These are phyloP conservation scores for Riparia riparia DNA, from an alignment of 2,113 vertebrate species.

Conservation along the genomic window DNA sequence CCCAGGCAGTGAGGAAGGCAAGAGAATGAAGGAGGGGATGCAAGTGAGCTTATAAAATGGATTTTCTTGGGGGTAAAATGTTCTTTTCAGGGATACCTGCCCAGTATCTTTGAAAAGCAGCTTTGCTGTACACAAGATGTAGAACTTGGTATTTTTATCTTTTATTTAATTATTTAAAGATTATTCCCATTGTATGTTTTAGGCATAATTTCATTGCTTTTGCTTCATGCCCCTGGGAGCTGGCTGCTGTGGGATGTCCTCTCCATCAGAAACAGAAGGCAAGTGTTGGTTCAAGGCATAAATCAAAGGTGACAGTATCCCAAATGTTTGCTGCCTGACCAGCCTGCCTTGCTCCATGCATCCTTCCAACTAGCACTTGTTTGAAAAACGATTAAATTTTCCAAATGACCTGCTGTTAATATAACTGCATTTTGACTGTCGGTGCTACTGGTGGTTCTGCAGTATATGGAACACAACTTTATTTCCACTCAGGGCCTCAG, in stretches of 20 bases:
- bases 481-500: neutral
- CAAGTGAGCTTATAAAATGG: neutral
- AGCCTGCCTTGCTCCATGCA: neutral
- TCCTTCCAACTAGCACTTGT: neutral
- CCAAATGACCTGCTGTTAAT: neutral
- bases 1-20: neutral
- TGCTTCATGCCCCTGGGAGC: neutral
- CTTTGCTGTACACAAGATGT: neutral
- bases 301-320: neutral
- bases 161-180: neutral
- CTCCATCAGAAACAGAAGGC: neutral
- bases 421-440: neutral
- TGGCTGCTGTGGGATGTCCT: neutral
- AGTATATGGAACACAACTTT: neutral
- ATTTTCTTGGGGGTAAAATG: neutral
- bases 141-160: neutral
- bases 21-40: neutral
- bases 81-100: neutral
- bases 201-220: neutral
- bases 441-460: neutral
- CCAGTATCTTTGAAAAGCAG: neutral
- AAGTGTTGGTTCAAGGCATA: neutral
- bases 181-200: neutral
- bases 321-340: neutral
- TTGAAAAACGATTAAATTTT: neutral